Conservation (phyloP, 2,797 vertebrate genomes). For the Decapterus maruadsi region DNA sequence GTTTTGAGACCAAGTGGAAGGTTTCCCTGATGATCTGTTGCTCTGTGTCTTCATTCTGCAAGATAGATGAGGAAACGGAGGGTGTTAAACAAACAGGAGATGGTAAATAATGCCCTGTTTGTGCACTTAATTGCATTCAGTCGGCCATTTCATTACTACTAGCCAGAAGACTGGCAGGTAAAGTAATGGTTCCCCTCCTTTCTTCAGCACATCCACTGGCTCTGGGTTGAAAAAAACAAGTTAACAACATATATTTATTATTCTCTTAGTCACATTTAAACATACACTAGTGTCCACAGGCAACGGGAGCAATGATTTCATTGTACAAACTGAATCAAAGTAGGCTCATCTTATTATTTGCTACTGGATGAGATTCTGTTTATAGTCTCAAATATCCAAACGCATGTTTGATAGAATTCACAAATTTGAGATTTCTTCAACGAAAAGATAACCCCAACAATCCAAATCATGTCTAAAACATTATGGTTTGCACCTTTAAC, state of each 20-base stretch:
- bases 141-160: conserved; percentile 16
- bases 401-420: conserved; percentile 10
- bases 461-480: not conserved
- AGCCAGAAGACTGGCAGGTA: conserved; percentile 15
- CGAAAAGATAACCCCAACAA: not conserved
- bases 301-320: conserved; percentile 24
- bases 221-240: conserved; percentile 14
- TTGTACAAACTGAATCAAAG: conserved; percentile 18
- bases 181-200: conserved; percentile 14
- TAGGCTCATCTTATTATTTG: conserved; percentile 34
- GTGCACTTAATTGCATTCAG: conserved; percentile 28
- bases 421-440: conserved; percentile 9
- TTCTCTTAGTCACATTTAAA: conserved; percentile 40
- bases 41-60: conserved; percentile 96
- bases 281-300: conserved; percentile 20
- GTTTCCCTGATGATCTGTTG: conserved; percentile 99
- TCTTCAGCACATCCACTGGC: not conserved
- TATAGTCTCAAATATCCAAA: conserved; percentile 27
- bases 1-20: conserved; percentile 97
- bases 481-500: conserved; percentile 1
- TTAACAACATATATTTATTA: conserved; percentile 2
- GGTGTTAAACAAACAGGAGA: conserved; percentile 19
- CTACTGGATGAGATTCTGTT: conserved; percentile 34
- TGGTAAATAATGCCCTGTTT: conserved; percentile 22
- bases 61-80: conserved; percentile 27